Evolutionary conservation across 2,113 vertebrate genomes (phyloP), one percentile per base, ranked within the genome.

Genomic region (Pelodiscus sinensis): DNA sequence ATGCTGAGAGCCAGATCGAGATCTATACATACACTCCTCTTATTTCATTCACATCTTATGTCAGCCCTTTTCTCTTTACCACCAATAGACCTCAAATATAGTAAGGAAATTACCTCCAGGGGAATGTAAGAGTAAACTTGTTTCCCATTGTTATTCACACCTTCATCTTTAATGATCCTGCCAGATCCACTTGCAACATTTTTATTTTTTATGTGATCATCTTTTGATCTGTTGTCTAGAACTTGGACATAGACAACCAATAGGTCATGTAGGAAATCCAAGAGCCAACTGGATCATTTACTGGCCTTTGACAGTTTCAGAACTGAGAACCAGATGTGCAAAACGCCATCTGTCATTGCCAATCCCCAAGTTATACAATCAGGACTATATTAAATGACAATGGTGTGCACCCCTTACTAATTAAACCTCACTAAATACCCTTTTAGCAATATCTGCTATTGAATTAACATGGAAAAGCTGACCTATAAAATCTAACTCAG

Each of bases 401-500:
- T 91, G 79, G 91, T 94, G 93, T 82, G 91, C 91, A 94, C n/a
- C 80, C 86, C 79, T 96, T 92, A n/a, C 90, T 86, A 96, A 96
- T 96, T 94, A 92, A 91, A 86, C 51, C 58, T 92, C 88, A 79
- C 86, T 96, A 95, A 94, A 51, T 93, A 95, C 86, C 89, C 93
- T 96, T 95, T 80, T 90, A 93, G 73, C 86, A 94, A 95, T 95
- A 95, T 93, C 88, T 88, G 73, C 65, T 88, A 93, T 93, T 96
- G 89, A 95, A 93, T 95, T 96, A 96, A 94, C 58, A 62, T 82
- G 94, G 84, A 95, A 93, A 29, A 87, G 82, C 87, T 93, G 92
- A 95, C 96, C 96, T 94, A 94, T 85, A 94, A 95, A 97, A 87
- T 83, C 55, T 65, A 85, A 94, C 91, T 90, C 91, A 94, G 87